Conservation (phyloP, 2,113 vertebrate species). For the Alligator mississippiensis region DNA sequence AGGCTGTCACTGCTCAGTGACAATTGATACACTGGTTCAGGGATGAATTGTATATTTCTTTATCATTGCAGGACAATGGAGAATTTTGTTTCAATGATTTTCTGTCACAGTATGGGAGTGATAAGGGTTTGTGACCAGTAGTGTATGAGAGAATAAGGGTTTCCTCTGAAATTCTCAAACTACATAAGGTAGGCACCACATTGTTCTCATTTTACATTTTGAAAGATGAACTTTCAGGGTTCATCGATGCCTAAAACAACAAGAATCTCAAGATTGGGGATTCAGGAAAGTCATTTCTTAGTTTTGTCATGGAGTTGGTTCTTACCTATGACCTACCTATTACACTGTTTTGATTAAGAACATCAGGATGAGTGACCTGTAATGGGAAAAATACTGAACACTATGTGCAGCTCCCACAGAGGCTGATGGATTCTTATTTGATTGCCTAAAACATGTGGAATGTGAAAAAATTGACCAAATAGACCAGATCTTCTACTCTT, state of each 20-base stretch:
- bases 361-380: background rate
- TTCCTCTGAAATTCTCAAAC: background rate
- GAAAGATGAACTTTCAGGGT: background rate
- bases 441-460: background rate
- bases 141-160: conserved; percentile 10
- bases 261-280: background rate
- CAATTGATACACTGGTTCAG: background rate
- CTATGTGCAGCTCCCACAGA: background rate
- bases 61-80: background rate
- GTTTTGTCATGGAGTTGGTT: background rate
- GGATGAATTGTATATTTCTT: background rate
- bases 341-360: background rate
- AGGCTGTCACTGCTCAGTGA: background rate
- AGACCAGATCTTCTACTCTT: background rate
- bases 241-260: background rate
- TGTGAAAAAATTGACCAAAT: background rate
- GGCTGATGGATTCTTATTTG: background rate
- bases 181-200: accelerated
- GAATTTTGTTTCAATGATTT: conserved; percentile 34
- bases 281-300: background rate
- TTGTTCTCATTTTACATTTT: background rate
- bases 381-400: conserved; percentile 11
- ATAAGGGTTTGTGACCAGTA: conserved; percentile 12
- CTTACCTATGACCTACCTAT: background rate
- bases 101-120: conserved; percentile 14